phyloP scores from a whole-genome alignment of 2,113 vertebrate genomes.

The Gadus chalcogrammus region DNA sequence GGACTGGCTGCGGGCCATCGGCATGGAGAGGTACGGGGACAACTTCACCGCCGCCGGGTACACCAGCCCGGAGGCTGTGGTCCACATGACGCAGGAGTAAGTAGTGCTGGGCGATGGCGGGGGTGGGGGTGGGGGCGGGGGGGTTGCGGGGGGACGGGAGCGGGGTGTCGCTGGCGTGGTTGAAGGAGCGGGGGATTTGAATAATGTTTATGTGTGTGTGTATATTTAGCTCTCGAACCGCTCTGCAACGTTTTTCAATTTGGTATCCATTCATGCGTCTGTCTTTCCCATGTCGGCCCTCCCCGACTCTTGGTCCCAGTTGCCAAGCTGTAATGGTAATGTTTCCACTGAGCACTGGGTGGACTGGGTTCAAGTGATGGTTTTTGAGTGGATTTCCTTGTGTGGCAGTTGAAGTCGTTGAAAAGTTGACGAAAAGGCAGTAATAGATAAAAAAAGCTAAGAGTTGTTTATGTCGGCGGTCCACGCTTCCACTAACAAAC shows the following conservation, averaged over 20 bases:
- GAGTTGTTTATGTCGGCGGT: no score
- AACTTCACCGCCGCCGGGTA: conserved; percentile 95
- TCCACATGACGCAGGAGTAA: conserved; percentile 97
- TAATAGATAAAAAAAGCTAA: no score
- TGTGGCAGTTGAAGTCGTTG: conserved; percentile 35
- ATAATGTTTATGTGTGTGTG: not conserved
- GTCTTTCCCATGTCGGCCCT: no score
- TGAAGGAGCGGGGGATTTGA: not conserved
- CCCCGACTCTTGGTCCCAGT: no score
- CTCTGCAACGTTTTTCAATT: not conserved
- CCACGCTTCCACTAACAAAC: conserved; percentile 40
- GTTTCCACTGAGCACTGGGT: conserved; percentile 5
- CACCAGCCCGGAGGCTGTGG: conserved; percentile 88
- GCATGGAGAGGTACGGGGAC: conserved; percentile 95
- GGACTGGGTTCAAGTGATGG: conserved; percentile 18
- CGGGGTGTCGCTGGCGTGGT: not conserved
- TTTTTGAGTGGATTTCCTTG: conserved; percentile 13
- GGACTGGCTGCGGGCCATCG: conserved; percentile 94
- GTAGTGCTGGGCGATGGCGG: conserved; percentile 46
- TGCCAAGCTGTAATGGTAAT: not conserved
- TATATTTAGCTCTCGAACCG: not conserved
- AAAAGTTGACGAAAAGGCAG: not conserved
- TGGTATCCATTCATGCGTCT: no score
- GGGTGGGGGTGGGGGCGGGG: no score
- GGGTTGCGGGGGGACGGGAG: not conserved